Evolutionary conservation across 1,140 invertebrate species (phyloP).

Genomic region (Myzus persicae): DNA sequence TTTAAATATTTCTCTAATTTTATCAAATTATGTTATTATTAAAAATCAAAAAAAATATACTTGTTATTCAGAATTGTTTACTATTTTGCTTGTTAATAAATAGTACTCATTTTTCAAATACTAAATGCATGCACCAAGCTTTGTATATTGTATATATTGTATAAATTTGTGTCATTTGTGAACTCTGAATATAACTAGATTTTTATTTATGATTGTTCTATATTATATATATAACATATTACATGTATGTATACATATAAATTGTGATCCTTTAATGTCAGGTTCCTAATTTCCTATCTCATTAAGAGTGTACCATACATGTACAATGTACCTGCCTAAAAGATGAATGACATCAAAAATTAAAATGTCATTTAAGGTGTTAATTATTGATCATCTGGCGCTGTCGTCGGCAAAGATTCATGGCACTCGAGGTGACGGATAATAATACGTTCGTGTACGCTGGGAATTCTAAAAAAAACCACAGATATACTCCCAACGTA

Average conservation of each 20-base stretch:
- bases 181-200: background rate
- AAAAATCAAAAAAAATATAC: background rate
- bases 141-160: background rate
- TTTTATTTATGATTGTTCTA: background rate
- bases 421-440: background rate
- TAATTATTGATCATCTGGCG: background rate
- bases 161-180: background rate
- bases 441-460: background rate
- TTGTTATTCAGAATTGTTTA: background rate
- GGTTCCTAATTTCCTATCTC: background rate
- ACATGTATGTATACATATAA: too few species aligned
- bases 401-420: background rate
- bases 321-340: background rate
- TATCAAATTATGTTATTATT: background rate
- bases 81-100: too few species aligned
- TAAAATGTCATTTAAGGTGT: slow-evolving; percentile 5
- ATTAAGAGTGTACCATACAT: background rate
- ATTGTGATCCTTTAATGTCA: background rate
- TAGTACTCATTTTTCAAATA: background rate
- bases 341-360: background rate
- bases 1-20: background rate
- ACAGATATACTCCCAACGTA: background rate
- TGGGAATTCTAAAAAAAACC: slow-evolving; percentile 28
- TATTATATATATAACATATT: background rate
- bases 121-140: background rate